These are phyloP conservation scores for Mellivora capensis DNA, from an alignment of 2,113 vertebrate species.

Conservation along the genomic window DNA sequence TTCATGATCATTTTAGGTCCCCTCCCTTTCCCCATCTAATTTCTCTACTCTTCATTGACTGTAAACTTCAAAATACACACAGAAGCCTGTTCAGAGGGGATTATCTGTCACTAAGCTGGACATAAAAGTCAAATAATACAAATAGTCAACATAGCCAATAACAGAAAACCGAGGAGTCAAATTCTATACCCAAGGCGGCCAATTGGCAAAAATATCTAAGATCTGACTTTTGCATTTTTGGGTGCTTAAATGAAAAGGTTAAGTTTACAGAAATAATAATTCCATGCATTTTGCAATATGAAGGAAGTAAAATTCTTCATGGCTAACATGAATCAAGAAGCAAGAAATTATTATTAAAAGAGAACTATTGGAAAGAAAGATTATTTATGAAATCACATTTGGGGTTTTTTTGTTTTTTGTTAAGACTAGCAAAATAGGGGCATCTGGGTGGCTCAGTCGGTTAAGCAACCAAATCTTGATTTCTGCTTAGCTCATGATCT, in stretches of 20 bases:
- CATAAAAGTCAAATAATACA: slow-evolving; percentile 21
- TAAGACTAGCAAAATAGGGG: background rate
- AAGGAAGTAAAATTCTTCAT: slow-evolving; percentile 15
- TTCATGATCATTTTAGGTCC: background rate
- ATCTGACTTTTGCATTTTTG: background rate
- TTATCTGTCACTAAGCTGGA: background rate
- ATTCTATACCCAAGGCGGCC: background rate
- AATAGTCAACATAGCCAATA: background rate
- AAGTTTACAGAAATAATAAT: background rate
- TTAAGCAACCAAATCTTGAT: background rate
- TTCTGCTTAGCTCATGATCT: background rate
- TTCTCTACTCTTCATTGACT: background rate
- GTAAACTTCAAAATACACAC: background rate
- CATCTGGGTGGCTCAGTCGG: background rate
- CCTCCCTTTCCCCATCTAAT: background rate
- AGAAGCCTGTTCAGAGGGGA: background rate
- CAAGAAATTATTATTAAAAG: background rate
- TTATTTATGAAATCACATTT: background rate
- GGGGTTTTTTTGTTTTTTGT: background rate
- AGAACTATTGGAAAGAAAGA: background rate
- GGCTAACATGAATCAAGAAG: background rate
- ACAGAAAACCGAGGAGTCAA: background rate
- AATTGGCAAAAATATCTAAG: background rate
- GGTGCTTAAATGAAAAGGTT: background rate
- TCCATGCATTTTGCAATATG: background rate